Percentiles rank a stretch among this genome's conserved stretches.
These are phyloP conservation scores for Calyptommatus sinebrachiatus DNA, from an alignment of 2,113 vertebrate species.

Conservation along the genomic window DNA sequence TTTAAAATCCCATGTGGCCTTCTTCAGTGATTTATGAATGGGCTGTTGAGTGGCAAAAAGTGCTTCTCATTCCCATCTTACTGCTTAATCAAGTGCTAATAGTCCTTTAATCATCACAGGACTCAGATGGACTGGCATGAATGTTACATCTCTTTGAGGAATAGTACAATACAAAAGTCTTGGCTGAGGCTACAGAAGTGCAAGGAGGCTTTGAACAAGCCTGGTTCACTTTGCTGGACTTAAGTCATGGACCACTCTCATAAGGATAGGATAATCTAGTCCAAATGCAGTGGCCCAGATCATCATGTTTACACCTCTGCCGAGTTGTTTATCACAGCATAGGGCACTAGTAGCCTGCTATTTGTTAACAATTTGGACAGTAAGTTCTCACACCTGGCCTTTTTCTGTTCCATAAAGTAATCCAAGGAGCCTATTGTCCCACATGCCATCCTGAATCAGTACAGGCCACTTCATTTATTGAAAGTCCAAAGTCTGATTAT, in stretches of 20 bases:
- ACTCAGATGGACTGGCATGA: slow-evolving; percentile 24
- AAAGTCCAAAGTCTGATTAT: no score
- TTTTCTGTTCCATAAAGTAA: no score
- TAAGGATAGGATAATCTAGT: no score
- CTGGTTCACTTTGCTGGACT: slow-evolving; percentile 35
- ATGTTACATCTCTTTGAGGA: background rate
- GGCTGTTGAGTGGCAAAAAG: slow-evolving; percentile 37
- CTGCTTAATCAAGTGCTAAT: slow-evolving; percentile 47
- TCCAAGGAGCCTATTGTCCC: no score
- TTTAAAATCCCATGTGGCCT: slow-evolving; percentile 26
- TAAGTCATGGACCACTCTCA: background rate
- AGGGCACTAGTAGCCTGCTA: no score
- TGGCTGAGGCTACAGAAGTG: background rate
- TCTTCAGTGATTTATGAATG: slow-evolving; percentile 28
- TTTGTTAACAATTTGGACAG: no score
- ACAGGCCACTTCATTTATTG: no score
- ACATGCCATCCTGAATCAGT: no score
- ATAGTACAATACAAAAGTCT: slow-evolving; percentile 16
- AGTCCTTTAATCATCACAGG: slow-evolving; percentile 17
- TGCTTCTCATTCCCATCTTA: slow-evolving; percentile 34
- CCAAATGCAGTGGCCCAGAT: no score
- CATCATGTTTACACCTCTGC: background rate
- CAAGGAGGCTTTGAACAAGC: background rate
- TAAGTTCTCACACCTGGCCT: no score
- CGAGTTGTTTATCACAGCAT: background rate